Evolutionary conservation across 2,113 vertebrate genomes (phyloP), one percentile per base, ranked within the genome.

Genomic region (Bolborhynchus lineola): DNA sequence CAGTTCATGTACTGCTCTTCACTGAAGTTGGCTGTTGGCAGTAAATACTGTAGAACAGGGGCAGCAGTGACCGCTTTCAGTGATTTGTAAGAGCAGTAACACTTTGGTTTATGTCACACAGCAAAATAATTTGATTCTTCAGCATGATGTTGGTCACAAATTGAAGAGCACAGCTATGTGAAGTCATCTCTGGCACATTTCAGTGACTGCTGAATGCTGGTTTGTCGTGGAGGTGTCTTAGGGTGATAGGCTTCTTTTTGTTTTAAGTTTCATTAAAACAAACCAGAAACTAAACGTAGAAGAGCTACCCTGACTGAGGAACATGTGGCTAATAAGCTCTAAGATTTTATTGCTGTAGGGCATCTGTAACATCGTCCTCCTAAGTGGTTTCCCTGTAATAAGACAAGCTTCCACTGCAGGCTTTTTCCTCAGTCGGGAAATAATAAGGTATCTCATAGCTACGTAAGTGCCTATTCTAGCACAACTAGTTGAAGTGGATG

Each of bases 291-390:
- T 75, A 84, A 95, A 93, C 31, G 12, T 80, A 70, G 70, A 62
- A 87, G 86, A 92, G 52, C 39, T 42, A 89, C 81, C 72, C 83
- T 91, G 77, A 88, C 60, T 35, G 20, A 84, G 62, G 77, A 92
- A 20, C 15, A 1, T 86, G 70, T 92, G 81, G 47, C 81, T 94
- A 87, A 91, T 95, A 96, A 95, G 65, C 55, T 91, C 91, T 91
- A 95, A 87, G 84, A 60, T 87, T 91, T 91, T 91, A 91, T 92
- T 95, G 91, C 81, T 92, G 82, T 82, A 92, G 88, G 93, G 82
- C 59, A 53, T 70, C 94, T 93, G 90, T 86, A 93, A 83, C 59
- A 83, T 93, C 71, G 25, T 77, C 44, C 49, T 90, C 79, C 79
- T 88, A 3, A 37, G 71, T 88, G 86, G n/a, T 90, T 96, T 88